phyloP scores from a whole-genome alignment of 2,113 vertebrate species.

The Benitochromis conjunctus region DNA sequence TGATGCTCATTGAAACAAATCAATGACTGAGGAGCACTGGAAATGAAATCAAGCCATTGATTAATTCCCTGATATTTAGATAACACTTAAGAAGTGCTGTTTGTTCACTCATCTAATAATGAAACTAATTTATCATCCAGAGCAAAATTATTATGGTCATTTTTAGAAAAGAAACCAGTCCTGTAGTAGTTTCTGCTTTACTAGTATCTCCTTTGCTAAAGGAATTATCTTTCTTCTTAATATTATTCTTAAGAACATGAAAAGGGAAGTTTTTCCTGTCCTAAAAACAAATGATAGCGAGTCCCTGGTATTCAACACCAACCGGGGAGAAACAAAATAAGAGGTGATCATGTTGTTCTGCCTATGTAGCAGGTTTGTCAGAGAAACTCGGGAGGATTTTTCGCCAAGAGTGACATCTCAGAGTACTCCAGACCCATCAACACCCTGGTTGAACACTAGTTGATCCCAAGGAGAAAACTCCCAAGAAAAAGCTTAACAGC shows the following conservation, averaged over 20 bases:
- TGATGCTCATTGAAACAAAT: conserved; percentile 39
- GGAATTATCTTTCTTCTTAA: neutral
- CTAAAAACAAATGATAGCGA: neutral
- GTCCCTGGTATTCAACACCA: neutral
- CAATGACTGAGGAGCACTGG: conserved; percentile 16
- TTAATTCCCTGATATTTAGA: conserved; percentile 31
- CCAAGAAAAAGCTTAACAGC: neutral
- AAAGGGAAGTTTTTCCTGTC: neutral
- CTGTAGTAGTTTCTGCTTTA: neutral
- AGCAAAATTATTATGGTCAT: neutral
- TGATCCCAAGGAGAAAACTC: neutral
- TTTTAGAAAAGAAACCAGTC: neutral
- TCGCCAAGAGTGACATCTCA: neutral
- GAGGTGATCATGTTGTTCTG: too few relatives aligned
- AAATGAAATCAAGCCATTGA: conserved; percentile 30
- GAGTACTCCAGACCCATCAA: neutral
- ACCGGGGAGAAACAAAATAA: neutral
- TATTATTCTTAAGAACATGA: neutral
- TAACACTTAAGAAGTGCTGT: neutral
- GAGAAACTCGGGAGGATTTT: neutral
- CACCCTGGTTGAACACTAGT: neutral
- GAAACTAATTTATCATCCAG: neutral
- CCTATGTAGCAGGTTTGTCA: neutral
- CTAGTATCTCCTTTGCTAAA: neutral
- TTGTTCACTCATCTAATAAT: neutral